Percentiles rank a stretch among this genome's conserved stretches.
phyloP scores from a whole-genome alignment of 2,888 invertebrate genomes.

The Drosophila flavopinicola region DNA sequence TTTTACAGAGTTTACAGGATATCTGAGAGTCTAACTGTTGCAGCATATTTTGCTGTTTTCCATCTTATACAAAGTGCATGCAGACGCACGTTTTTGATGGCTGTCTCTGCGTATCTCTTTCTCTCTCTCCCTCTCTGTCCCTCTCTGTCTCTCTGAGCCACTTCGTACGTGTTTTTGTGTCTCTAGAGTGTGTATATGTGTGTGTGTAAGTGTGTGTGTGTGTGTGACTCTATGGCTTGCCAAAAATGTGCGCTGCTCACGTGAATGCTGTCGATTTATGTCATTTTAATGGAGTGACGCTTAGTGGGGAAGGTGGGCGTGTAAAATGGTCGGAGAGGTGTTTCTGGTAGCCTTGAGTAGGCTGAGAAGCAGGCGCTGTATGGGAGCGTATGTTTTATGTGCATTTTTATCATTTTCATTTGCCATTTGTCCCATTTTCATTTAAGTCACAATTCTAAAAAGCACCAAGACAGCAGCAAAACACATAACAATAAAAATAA shows the following conservation, averaged over 20 bases:
- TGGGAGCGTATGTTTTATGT: slow-evolving; percentile 26
- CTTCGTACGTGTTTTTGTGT: slow-evolving; percentile 20
- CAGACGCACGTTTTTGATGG: slow-evolving; percentile 16
- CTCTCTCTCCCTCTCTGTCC: neutral
- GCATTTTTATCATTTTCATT: slow-evolving; percentile 13
- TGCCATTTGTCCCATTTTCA: slow-evolving; percentile 12
- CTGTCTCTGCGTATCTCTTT: slow-evolving; percentile 2
- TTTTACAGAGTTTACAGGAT: slow-evolving; percentile 2
- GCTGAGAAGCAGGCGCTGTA: neutral
- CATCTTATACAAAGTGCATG: slow-evolving; percentile 6
- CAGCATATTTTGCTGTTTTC: neutral
- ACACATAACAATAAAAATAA: slow-evolving; percentile 6
- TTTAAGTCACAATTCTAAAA: slow-evolving; percentile 40
- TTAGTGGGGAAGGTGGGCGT: slow-evolving; percentile 6
- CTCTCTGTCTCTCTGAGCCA: neutral
- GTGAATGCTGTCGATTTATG: slow-evolving; percentile 61
- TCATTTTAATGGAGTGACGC: slow-evolving; percentile 61
- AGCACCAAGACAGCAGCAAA: slow-evolving; percentile 19
- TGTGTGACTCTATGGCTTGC: slow-evolving; percentile 42
- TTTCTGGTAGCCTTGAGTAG: neutral
- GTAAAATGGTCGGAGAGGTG: too few relatives aligned
- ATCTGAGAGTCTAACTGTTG: neutral
- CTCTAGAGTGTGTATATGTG: neutral
- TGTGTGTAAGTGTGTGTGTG: slow-evolving; percentile 4
- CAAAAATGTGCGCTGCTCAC: slow-evolving; percentile 46